phyloP scores from a whole-genome alignment of 2,113 vertebrate species.

The Megaceryle maxima region DNA sequence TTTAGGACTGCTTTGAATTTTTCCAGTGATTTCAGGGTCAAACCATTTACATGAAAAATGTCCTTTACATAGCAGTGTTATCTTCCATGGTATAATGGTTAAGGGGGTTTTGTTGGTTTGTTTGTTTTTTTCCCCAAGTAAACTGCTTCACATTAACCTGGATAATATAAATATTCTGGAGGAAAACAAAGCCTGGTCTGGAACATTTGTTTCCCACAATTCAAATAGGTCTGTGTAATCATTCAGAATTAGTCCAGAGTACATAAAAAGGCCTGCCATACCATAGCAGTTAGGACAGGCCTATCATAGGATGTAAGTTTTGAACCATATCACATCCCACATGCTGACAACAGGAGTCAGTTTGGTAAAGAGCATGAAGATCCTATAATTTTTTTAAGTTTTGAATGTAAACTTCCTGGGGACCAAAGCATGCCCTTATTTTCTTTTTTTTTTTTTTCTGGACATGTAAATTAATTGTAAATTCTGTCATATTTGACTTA shows the following conservation, averaged over 20 bases:
- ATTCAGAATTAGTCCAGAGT: constrained; percentile 20
- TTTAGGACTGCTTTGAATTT: constrained; percentile 4
- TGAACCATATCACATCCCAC: neutral
- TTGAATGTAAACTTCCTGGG: neutral
- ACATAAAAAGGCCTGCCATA: constrained; percentile 20
- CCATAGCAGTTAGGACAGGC: neutral
- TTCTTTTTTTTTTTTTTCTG: neutral
- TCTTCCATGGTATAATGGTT: neutral
- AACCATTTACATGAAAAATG: neutral
- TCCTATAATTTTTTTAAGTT: neutral
- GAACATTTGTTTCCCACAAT: constrained; percentile 24
- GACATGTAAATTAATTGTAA: constrained; percentile 9
- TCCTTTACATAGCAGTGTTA: neutral
- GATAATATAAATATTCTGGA: neutral
- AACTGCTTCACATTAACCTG: constrained; percentile 25
- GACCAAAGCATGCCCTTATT: neutral
- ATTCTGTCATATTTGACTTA: constrained; percentile 16
- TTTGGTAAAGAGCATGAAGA: neutral
- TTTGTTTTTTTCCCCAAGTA: neutral
- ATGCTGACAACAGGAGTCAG: neutral
- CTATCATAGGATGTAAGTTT: neutral
- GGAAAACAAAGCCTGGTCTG: constrained; percentile 1
- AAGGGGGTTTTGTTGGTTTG: neutral
- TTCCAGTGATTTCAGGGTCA: constrained; percentile 4
- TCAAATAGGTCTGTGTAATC: neutral